phyloP scores from a whole-genome alignment of 2,888 invertebrate species.

The Exephanes ischioxanthus region DNA sequence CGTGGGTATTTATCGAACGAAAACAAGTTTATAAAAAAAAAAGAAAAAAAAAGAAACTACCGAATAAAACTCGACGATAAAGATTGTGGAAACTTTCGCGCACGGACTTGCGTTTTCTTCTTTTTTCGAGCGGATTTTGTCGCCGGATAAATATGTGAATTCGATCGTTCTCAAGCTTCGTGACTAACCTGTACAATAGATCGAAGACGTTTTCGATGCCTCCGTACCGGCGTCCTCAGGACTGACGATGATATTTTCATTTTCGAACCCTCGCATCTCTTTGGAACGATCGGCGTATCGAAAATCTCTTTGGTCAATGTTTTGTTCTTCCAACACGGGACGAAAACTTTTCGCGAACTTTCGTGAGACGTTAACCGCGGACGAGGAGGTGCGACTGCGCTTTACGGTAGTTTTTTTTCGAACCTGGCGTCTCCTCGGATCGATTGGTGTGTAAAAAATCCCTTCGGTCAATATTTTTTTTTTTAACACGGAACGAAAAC shows the following conservation, averaged over 20 bases:
- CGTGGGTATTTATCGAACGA: not conserved
- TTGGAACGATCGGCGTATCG: not conserved
- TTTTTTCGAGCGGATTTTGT: not conserved
- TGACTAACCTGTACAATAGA: not conserved
- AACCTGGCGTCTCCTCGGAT: not conserved
- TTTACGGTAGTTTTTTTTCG: not conserved
- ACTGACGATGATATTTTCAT: not conserved
- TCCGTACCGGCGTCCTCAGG: not conserved
- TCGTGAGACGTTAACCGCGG: not conserved
- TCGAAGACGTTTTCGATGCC: not conserved
- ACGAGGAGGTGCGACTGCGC: not conserved
- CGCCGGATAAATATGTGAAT: not conserved
- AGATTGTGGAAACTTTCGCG: not conserved
- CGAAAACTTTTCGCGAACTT: slow-evolving; percentile 1
- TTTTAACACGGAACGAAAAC: not conserved
- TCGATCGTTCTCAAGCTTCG: not conserved
- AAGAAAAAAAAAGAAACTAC: not conserved
- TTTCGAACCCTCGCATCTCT: not conserved
- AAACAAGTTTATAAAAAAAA: not conserved
- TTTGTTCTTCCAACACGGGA: not conserved
- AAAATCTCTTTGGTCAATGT: not conserved
- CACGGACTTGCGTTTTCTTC: not conserved
- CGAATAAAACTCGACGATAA: not conserved
- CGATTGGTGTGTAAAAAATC: not conserved
- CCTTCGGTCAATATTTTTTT: not conserved